Base-by-base conservation (phyloP, 2,888 invertebrate genomes). In the Drosophila longiperda region DNA sequence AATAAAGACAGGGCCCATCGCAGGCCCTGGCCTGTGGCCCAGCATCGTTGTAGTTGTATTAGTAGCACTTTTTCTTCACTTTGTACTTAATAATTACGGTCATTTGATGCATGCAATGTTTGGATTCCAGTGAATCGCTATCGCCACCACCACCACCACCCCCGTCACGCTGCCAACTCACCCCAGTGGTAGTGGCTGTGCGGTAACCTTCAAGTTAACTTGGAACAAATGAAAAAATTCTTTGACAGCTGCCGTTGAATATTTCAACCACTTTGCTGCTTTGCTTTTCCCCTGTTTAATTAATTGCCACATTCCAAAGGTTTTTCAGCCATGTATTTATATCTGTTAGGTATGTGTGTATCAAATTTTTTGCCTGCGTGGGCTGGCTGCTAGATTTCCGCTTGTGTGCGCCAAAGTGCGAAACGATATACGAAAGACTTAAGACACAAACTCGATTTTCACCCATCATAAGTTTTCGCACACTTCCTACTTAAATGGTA, bases 101-200 rank as follows among this genome's bases (percentile, higher is more conserved):
- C 87, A 88, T 88, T 88, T 88, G 85, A 87, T 88, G 88, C 88
- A 88, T 88, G 88, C 88, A 81, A 88, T 85, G 89, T 78, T 85
- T 78, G 89, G 75, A 82, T 87, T 87, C 87, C 76, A 80, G 77
- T 63, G 87, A 87, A 87, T 82, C 70, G 75, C 78, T 66, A 67
- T 62, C 66, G 54, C 40, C 53, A 40, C 58, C 66, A 63, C 63
- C 71, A 66, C 74, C 81, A 59, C 62, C 78, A 64, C 50, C 71
- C 71, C 72, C 50, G 34, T 26, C 54, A 60, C 49, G 36, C 26
- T 49, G 45, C 23, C 45, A 45, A 15, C 54, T 53, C 42, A 54
- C 4, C 57, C 52, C 42, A 54, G 40, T 45, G 23, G 23, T 8
- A 23, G 15, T 2, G 49, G 42, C 50, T 12, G 73, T 74, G 76